Evolutionary conservation across 2,888 invertebrate genomes (phyloP), one percentile per base, ranked within the genome.

Genomic region (Chrysolina americana): DNA sequence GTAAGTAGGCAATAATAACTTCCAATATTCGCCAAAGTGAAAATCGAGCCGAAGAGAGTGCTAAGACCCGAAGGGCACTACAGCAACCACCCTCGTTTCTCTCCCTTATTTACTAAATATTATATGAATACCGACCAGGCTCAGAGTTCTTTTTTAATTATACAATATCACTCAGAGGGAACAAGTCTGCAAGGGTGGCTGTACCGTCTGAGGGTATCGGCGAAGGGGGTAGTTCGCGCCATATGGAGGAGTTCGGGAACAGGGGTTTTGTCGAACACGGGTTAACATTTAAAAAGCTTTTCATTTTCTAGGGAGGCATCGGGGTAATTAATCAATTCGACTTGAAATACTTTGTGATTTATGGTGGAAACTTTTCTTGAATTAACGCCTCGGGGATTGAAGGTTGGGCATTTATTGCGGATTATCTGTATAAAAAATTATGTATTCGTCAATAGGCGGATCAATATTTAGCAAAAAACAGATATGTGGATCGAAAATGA

Each of bases 41-140:
- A 78, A 78, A 78, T 78, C 74, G 78, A 72, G 75, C 72, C 41
- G 72, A 50, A 70, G 70, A 73, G 73, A 77, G 75, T 76, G 75
- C 74, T 74, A 76, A 77, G 75, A 74, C 76, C 79, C 78, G 70
- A 70, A 74, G 70, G 78, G 74, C 71, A 75, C 70, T 72, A 69
- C 73, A 76, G 71, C 59, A 74, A 70, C 74, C 62, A 75, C 76
- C 75, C 75, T 70, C 65, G 15, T 75, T 75, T 71, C 81, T 73
- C 78, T 80, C 81, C 81, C 81, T 81, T 80, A 81, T 83, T 83
- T 81, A 79, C 80, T 83, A 82, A 83, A 84, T 83, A 83, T 83
- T 84, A 82, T 79, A 84, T 83, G 83, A 83, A 82, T 81, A 79
- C 81, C 81, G 74, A 81, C 81, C 78, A 80, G 79, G 79, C 76